Evolutionary conservation across 1,140 invertebrate genomes (phyloP), one percentile per base, ranked within the genome.

Genomic region (Heterodera schachtii): DNA sequence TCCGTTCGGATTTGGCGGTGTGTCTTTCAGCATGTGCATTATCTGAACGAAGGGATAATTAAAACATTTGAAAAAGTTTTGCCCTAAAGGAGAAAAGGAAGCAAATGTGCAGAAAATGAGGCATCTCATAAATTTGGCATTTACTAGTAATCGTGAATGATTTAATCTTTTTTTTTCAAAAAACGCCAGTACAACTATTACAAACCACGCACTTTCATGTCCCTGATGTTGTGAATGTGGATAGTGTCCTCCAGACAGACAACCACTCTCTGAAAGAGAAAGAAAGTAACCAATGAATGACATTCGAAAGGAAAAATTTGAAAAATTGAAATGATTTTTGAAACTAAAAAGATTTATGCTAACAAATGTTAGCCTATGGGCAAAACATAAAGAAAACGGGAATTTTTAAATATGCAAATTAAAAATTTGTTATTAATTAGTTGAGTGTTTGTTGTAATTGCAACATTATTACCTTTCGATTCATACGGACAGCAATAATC

Each of bases 141-240:
- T 31, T 31, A 31, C 31, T 31, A 31, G 31, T 31, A 31, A 31
- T 31, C 31, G 31, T 31, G 31, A 31, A 31, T 1, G 31, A 31
- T 31, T 31, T 31, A 31, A 31, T 31, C 31, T 31, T 31, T 31
- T 31, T 31, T 31, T 31, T 31, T 31, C 31, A 31, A 31, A 31
- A 31, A 31, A 31, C 0, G 19, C 11, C 21, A 78, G 31, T 31
- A 31, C 31, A 31, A 31, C 31, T n/a, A 31, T 31, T 31, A 82
- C 47, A 70, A 52, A 76, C 44, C 7, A 21, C 83, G 81, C 73
- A 98, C 95, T 91, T 96, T 97, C 97, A 99, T 98, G 90, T 99
- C 97, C 73, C 95, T 93, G 84, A 99, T 98, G 92, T 98, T 98
- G 92, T 99, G 97, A 89, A 99, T 98, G 90, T 98, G 97, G 79